Base-by-base conservation (phyloP, 2,113 vertebrate species). In the Petrocephalus microphthalmus region DNA sequence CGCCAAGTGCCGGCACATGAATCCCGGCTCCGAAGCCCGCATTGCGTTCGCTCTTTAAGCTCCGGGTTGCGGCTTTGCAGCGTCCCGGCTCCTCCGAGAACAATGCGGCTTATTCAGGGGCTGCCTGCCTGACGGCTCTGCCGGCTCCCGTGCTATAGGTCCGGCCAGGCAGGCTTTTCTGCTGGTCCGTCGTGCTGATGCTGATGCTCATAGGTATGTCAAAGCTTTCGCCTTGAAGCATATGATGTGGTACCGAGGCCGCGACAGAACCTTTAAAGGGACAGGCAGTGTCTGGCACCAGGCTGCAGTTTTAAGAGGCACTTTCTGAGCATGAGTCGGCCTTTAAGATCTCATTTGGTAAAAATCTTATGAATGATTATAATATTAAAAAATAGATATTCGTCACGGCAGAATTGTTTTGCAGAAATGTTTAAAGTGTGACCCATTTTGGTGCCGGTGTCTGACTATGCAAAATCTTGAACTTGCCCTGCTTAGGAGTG, bases 401-500 rank as follows among this genome's bases (percentile, higher is more conserved):
- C 13, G 67, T 37, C 29, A 2, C 6, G 13, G 67, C 71, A 37
- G 13, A 37, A 74, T 19, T 74, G 33, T 71, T 71, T 37, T 33
- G 67, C 67, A 7, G 33, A 42, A 78, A 78, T 78, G 7, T 78
- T 78, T 78, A 17, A 78, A 78, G 17, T 19, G 33, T 78, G 71
- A 78, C 71, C 71, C 71, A 78, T 78, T 78, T 78, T 78, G 33
- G 15, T 78, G 33, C 33, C 71, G 33, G 13, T 78, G 33, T 42
- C 71, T 78, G 33, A 78, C 71, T 78, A 42, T 78, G 71, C 71
- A 78, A 19, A 78, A 78, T 78, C 33, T 78, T 78, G 71, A 78
- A 78, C 71, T 78, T 54, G 17, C n/a, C 60, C 10, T n/a, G 25
- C 60, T 67, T 67, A 67, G 3, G 8, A 67, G 10, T 29, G n/a